Conservation (phyloP, 2,113 vertebrate genomes). For the Rhinolophus ferrumequinum region DNA sequence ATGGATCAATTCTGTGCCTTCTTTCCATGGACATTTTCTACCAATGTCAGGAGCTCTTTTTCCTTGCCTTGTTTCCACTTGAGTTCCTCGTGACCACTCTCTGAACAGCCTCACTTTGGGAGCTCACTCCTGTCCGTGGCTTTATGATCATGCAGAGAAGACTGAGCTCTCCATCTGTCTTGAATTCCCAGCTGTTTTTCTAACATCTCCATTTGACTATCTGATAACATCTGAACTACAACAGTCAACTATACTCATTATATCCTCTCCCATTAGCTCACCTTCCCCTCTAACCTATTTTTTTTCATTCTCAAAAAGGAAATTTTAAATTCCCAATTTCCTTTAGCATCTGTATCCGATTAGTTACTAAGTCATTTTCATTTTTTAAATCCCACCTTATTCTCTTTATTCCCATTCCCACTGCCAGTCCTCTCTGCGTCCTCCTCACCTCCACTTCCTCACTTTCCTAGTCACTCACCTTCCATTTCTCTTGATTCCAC, state of each 20-base stretch:
- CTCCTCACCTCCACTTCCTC: fast-evolving
- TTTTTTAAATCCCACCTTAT: neutral
- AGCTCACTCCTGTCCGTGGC: fast-evolving
- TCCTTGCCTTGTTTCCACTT: neutral
- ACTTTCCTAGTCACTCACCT: neutral
- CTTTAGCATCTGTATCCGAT: conserved; percentile 57
- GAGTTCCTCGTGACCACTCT: neutral
- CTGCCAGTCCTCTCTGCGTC: too few species aligned
- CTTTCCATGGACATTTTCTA: neutral
- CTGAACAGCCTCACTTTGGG: too few species aligned
- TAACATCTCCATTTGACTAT: neutral
- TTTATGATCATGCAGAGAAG: neutral
- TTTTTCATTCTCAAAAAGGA: conserved; percentile 42
- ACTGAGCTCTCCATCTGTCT: conserved; percentile 31
- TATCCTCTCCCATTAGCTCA: neutral
- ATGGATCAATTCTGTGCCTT: fast-evolving
- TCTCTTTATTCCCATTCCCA: neutral
- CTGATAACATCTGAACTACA: conserved; percentile 38
- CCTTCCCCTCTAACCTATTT: neutral
- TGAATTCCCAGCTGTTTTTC: conserved; percentile 53
- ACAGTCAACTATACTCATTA: neutral
- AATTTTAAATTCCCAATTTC: neutral
- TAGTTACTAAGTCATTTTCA: neutral
- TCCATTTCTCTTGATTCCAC: neutral
- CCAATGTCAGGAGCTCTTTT: neutral